Base-by-base conservation (phyloP, 2,797 vertebrate genomes). In the Diceros bicornis region DNA sequence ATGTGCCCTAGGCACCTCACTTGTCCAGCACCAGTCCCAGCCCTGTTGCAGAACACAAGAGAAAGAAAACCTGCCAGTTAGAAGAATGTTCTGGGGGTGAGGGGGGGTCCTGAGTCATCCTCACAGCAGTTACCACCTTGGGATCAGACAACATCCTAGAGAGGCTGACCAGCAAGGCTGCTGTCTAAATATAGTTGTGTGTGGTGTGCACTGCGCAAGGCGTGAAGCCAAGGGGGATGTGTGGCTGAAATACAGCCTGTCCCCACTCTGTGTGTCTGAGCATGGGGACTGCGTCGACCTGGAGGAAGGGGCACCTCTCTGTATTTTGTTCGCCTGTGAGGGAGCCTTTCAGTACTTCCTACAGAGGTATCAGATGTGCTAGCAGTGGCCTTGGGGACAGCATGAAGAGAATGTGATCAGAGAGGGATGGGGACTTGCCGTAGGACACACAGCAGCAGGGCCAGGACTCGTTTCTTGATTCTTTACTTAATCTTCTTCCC, bases 231-330 rank as follows among this genome's bases (percentile, higher is more conserved):
- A 25, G 68, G 3, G 13, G 41, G 23, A 52, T 11, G 29, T 1
- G 66, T 23, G 47, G 41, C 85, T 52, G 91, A 71, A 61, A 52
- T 8, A 57, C 59, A 61, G 91, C 25, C 61, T 37, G 18, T 47
- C 17, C 14, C 34, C 18, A 12, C 4, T 37, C 50, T 13, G 2
- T 27, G 64, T 64, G 66, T 91, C 72, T 21, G 55, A 74, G 69
- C 2, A 1, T 2, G 5, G 9, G 2, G n/a, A 12, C 23, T 32
- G 34, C 7, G 0, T n/a, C 69, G 4, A 1, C 61, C 44, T 47
- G 71, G 66, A n/a, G 23, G 21, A 74, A 44, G 21, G 25, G 21
- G 4, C 16, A 10, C 6, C 32, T 47, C 34, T 71, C 82, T 20
- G 52, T 82, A 37, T 55, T 72, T 81, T 61, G 44, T n/a, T 82